phyloP scores from a whole-genome alignment of 2,113 vertebrate genomes.

The Lethenteron reissneri region DNA sequence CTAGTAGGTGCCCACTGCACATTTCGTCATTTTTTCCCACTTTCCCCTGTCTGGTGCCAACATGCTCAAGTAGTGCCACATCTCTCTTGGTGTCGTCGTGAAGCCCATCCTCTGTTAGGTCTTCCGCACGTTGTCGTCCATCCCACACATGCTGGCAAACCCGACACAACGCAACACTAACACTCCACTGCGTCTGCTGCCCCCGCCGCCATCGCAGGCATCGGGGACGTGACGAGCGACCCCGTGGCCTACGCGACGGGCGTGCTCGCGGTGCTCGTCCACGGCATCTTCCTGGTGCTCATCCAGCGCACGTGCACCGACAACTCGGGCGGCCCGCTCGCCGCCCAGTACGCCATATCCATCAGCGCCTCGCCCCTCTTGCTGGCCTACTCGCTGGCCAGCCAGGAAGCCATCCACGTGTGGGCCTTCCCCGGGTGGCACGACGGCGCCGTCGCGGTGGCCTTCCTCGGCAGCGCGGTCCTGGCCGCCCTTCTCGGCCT shows the following conservation, averaged over 20 bases:
- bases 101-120: background rate
- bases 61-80: too few relatives aligned
- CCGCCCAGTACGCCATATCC: slow-evolving; percentile 77
- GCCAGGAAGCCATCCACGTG: slow-evolving; percentile 57
- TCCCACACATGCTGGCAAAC: too few relatives aligned
- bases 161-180: background rate
- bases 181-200: background rate
- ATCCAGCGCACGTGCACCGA: slow-evolving; percentile 78
- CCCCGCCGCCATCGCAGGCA: slow-evolving; percentile 30
- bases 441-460: slow-evolving; percentile 21
- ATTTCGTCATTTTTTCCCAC: too few relatives aligned
- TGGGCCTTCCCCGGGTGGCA: slow-evolving; percentile 76
- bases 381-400: slow-evolving; percentile 50
- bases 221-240: slow-evolving; percentile 72
- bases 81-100: too few relatives aligned
- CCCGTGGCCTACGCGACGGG: slow-evolving; percentile 71
- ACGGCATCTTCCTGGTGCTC: slow-evolving; percentile 76
- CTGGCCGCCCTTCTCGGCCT: slow-evolving; percentile 50
- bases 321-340: slow-evolving; percentile 61
- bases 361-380: slow-evolving; percentile 50
- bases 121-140: too few relatives aligned
- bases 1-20: too few relatives aligned
- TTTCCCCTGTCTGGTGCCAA: too few relatives aligned
- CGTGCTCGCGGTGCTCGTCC: slow-evolving; percentile 64
- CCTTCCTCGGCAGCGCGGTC: background rate